Evolutionary conservation across 30 jellyfish, hydroid and myxozoan genomes (phyloP), one percentile per base, ranked within the genome.

Genomic region (Calvadosia cruxmelitensis): DNA sequence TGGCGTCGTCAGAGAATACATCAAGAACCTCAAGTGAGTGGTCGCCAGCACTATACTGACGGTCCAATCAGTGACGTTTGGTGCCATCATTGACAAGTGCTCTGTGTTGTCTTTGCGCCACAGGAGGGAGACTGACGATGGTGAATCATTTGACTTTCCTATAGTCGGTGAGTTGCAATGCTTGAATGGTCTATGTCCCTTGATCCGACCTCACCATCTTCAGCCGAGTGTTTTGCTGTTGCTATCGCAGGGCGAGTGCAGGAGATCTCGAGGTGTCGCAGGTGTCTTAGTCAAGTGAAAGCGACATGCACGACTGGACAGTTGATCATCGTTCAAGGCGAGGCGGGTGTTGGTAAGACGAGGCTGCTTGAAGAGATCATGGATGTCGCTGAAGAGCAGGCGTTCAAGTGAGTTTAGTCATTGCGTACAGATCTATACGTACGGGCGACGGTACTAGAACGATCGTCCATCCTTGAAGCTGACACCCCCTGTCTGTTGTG

Each of bases 281-380:
- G n/a, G n/a, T n/a, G n/a, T n/a, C n/a, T n/a, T n/a, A n/a, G n/a
- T n/a, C n/a, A n/a, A n/a, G n/a, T n/a, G n/a, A n/a, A n/a, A n/a
- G n/a, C n/a, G n/a, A n/a, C n/a, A n/a, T n/a, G n/a, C n/a, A n/a
- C n/a, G n/a, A n/a, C n/a, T n/a, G n/a, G n/a, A n/a, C n/a, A n/a
- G n/a, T n/a, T n/a, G n/a, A n/a, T n/a, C n/a, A n/a, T n/a, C n/a
- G n/a, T n/a, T n/a, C n/a, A 78, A 62, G 95, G 95, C n/a, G 95
- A 78, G 32, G 93, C 95, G 1, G 95, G 95, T 52, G 68, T 85
- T 33, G 95, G 95, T 13, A 85, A 85, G 68, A 63, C 95, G 49
- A 57, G 93, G 71, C 81, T 85, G 66, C 84, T 85, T 2, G 95
- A 85, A 73, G 89, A 78, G 52, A 30, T 77, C 73, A 72, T 85